Base-by-base conservation (phyloP, 2,888 invertebrate species). In the Catocala nupta region DNA sequence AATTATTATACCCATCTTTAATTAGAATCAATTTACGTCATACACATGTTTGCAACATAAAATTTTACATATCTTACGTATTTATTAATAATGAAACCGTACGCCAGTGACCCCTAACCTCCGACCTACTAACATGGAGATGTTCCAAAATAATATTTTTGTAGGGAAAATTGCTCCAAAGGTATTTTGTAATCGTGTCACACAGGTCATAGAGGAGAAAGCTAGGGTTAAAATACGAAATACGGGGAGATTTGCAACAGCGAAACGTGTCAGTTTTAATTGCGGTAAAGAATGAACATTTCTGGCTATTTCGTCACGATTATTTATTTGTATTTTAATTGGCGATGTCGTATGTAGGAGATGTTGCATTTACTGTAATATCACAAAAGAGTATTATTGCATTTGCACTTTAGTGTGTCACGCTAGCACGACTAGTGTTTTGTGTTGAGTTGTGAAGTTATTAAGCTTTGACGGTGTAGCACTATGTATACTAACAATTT, bases 201-300 rank as follows among this genome's bases (percentile, higher is more conserved):
- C 86, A 84, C 74, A 84, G 90, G 90, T 90, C 93, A 93, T 89
- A 92, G 95, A 94, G 94, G 94, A 94, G 94, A 95, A 95, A 88
- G 80, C 73, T 57, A 49, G 55, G 42, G 56, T 67, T 65, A 53
- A 34, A 34, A 39, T 7, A 42, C 25, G 25, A 25, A 45, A 43
- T 11, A 42, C 42, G 7, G 34, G 34, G 42, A n/a, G 34, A 11
- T 54, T 42, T 39, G 34, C n/a, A 33, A 45, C 11, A 48, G 9
- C 8, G 43, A 9, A 45, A 55, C 13, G 9, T 47, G 47, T 45
- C 45, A 47, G 34, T 55, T 55, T 48, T 34, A 33, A 49, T 56
- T 56, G 56, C 39, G 25, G 42, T 10, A 47, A 16, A 6, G 16
- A 11, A 44, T 44, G 4, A 54, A 44, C 44, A 33, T 10, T 54